Evolutionary conservation across 2,113 vertebrate species (phyloP).

Genomic region (Chionis minor): DNA sequence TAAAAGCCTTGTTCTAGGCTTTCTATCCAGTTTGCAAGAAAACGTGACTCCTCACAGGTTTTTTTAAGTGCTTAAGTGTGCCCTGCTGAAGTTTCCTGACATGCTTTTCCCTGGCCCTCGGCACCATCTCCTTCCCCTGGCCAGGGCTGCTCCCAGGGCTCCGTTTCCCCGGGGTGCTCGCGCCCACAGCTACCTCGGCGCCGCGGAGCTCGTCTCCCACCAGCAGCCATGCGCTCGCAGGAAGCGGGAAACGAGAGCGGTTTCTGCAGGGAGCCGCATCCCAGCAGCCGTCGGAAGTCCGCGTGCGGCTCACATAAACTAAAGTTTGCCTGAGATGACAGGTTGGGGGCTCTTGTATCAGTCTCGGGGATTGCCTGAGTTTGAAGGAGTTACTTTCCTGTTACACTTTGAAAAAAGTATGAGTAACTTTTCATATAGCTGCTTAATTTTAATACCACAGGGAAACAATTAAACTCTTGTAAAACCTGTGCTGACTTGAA

Average conservation of each 20-base stretch:
- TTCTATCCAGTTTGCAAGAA: not conserved
- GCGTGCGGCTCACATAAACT: fast-evolving
- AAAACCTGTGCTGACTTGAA: conserved; percentile 9
- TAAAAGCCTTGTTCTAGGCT: fast-evolving
- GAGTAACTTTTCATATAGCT: not conserved
- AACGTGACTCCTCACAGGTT: fast-evolving
- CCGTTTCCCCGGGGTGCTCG: not conserved
- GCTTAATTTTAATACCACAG: not conserved
- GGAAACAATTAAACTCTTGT: not conserved
- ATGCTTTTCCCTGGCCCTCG: fast-evolving
- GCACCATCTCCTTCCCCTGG: fast-evolving
- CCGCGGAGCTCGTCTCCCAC: fast-evolving
- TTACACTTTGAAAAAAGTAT: not conserved
- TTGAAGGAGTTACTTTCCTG: not conserved
- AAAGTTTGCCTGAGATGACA: fast-evolving
- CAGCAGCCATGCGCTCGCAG: fast-evolving
- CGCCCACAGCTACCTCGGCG: fast-evolving
- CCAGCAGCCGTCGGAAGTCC: not conserved
- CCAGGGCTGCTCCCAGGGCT: not conserved
- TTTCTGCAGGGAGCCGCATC: not conserved
- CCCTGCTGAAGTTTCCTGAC: fast-evolving
- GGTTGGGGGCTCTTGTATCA: fast-evolving
- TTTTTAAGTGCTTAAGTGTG: fast-evolving
- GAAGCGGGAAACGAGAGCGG: not conserved
- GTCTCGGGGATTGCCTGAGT: not conserved